Evolutionary conservation across 2,113 vertebrate genomes (phyloP).

Genomic region (Vulpes vulpes): DNA sequence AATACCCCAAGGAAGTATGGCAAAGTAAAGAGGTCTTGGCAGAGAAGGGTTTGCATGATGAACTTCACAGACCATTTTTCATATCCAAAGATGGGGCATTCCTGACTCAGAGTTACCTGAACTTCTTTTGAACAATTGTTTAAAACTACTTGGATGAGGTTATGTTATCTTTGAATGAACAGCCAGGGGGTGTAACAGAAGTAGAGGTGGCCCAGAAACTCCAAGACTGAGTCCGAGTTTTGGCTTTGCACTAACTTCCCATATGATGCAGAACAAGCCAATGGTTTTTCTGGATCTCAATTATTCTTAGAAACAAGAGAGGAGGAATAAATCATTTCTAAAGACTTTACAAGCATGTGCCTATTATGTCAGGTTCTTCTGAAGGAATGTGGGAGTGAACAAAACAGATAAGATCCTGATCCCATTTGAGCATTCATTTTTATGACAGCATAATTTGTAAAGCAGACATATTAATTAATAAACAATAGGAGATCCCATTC

Average conservation of each 20-base stretch:
- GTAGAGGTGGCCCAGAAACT: background rate
- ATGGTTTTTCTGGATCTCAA: background rate
- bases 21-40: background rate
- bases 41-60: background rate
- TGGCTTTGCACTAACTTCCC: background rate
- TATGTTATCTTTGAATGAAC: conserved; percentile 29
- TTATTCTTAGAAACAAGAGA: conserved; percentile 12
- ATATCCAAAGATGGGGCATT: background rate
- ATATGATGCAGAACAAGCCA: background rate
- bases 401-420: background rate
- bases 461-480: background rate
- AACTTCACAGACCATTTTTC: background rate
- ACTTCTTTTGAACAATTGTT: conserved; percentile 41
- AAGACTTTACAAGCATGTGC: background rate
- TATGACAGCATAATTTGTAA: background rate
- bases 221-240: background rate
- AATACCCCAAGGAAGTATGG: conserved; percentile 33
- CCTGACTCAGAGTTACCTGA: conserved; percentile 8
- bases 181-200: background rate
- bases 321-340: background rate
- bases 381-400: background rate
- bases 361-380: background rate
- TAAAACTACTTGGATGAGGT: background rate
- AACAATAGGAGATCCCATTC: background rate
- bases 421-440: background rate